A percentile compares a stretch with the other conserved stretches of the same genome.
Conservation (phyloP, 2,113 vertebrate genomes). For the Ploceus nigricollis region DNA sequence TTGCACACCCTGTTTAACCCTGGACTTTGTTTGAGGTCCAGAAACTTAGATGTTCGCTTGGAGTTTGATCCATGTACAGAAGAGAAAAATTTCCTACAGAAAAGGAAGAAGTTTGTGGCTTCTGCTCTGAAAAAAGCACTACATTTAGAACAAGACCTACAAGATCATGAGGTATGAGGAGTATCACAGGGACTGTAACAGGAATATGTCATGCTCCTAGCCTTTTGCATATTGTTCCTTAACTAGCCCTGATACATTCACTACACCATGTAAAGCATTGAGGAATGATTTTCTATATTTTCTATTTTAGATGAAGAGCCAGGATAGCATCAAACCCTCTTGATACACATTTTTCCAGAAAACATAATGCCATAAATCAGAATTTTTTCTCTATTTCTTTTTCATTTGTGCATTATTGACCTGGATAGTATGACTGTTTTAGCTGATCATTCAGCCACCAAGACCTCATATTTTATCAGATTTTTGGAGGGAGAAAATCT, state of each 20-base stretch:
- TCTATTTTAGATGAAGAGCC: background rate
- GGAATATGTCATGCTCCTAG: background rate
- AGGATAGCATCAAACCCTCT: background rate
- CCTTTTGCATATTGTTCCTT: background rate
- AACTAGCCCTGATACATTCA: background rate
- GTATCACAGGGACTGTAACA: background rate
- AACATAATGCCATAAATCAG: background rate
- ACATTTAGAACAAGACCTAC: conserved; percentile 61
- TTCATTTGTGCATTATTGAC: background rate
- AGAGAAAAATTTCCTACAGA: conserved; percentile 79
- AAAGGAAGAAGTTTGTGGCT: conserved; percentile 74
- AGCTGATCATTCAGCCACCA: background rate
- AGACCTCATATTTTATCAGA: background rate
- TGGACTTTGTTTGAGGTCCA: conserved; percentile 34
- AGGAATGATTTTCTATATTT: background rate
- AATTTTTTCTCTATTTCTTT: background rate
- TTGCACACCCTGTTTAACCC: background rate
- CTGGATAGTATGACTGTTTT: background rate
- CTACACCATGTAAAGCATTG: background rate
- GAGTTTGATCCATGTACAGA: conserved; percentile 72
- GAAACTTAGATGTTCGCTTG: conserved; percentile 74
- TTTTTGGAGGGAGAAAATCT: background rate
- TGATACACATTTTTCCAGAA: background rate
- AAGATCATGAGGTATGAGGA: conserved; percentile 71
- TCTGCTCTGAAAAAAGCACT: conserved; percentile 73